A percentile compares a stretch with the other conserved stretches of the same genome.
Conservation (phyloP, 2,797 vertebrate genomes). For the Sebastiscus tertius region DNA sequence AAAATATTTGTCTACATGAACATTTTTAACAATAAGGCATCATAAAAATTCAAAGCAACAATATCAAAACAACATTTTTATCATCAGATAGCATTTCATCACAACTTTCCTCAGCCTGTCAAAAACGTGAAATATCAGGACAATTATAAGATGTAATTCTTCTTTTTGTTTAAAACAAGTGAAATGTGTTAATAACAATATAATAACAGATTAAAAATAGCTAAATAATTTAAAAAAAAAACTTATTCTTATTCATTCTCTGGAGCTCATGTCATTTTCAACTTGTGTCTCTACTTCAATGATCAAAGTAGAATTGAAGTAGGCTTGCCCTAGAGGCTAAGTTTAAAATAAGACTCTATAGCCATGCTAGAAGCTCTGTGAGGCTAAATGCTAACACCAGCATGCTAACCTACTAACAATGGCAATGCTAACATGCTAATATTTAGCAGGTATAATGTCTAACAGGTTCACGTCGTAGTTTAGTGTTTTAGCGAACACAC, state of each 20-base stretch:
- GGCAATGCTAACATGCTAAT: too few species aligned
- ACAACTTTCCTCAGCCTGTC: not conserved
- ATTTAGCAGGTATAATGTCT: too few species aligned
- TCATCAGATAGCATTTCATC: not conserved
- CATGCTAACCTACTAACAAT: too few species aligned
- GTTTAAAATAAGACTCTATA: too few species aligned
- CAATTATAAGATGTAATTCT: not conserved
- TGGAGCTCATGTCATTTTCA: not conserved
- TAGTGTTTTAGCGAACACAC: not conserved
- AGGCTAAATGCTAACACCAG: too few species aligned
- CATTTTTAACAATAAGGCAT: too few species aligned
- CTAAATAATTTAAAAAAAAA: not conserved
- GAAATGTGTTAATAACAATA: not conserved
- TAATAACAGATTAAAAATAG: not conserved
- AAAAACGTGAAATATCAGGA: not conserved
- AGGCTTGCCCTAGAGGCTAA: too few species aligned
- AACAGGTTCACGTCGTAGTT: not conserved
- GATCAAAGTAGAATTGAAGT: too few species aligned
- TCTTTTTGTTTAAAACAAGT: not conserved
- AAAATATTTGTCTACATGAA: too few species aligned
- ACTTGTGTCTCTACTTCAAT: not conserved
- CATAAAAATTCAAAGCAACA: not conserved
- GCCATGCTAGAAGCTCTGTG: too few species aligned
- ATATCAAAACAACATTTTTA: not conserved
- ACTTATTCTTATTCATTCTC: not conserved